phyloP scores from a whole-genome alignment of 2,797 vertebrate genomes.

The Tragelaphus eurycerus region DNA sequence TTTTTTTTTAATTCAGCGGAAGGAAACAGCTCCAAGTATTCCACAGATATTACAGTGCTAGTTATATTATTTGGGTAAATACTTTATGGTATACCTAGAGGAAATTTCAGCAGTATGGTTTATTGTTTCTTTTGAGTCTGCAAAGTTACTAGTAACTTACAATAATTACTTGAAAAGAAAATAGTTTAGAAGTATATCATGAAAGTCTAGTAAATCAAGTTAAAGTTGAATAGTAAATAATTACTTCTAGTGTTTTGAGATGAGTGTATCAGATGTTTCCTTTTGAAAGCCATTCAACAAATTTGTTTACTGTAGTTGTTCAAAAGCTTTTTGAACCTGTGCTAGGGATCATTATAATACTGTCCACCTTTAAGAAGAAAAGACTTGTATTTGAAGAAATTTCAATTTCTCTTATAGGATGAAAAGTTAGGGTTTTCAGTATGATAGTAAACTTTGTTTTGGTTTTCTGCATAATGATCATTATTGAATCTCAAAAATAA shows the following conservation, averaged over 20 bases:
- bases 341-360: constrained; percentile 14
- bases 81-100: constrained; percentile 1
- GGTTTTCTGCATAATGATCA: constrained; percentile 13
- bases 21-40: constrained; percentile 3
- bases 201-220: constrained; percentile 11
- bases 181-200: constrained; percentile 35
- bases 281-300: constrained; percentile 24
- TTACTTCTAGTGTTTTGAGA: constrained; percentile 34
- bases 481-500: constrained; percentile 50
- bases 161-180: constrained; percentile 31
- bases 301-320: constrained; percentile 47
- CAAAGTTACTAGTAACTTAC: neutral
- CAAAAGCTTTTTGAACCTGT: constrained; percentile 36
- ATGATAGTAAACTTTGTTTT: constrained; percentile 43
- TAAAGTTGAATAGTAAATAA: constrained; percentile 28
- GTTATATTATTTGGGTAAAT: constrained; percentile 46
- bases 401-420: constrained; percentile 34
- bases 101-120: constrained; percentile 35
- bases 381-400: constrained; percentile 35
- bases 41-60: neutral
- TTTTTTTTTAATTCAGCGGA: neutral
- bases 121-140: constrained; percentile 42
- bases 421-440: constrained; percentile 61
- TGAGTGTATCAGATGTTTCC: neutral
- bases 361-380: constrained; percentile 18